These are phyloP conservation scores for Pteropus alecto DNA, from an alignment of 2,113 vertebrate genomes.

Conservation along the genomic window DNA sequence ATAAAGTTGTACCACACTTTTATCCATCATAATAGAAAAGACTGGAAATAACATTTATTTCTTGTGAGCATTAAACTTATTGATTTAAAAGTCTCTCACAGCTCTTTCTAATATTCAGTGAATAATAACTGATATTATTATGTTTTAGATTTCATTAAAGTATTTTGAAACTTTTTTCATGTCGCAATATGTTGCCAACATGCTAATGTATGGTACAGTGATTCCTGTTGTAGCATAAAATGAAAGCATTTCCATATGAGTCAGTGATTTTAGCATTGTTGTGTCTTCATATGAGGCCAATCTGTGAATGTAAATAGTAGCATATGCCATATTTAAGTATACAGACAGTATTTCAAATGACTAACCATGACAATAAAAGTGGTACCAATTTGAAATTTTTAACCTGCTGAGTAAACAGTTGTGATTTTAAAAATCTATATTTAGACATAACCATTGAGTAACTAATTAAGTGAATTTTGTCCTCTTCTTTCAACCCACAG, in stretches of 20 bases:
- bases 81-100: conserved; percentile 57
- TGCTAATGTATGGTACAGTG: conserved; percentile 29
- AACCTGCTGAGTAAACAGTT: conserved; percentile 63
- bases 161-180: conserved; percentile 25
- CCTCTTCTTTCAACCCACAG: conserved; percentile 25
- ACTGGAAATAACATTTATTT: neutral
- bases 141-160: conserved; percentile 58
- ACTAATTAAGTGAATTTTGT: conserved; percentile 57
- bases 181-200: conserved; percentile 51
- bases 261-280: conserved; percentile 64
- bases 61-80: conserved; percentile 30
- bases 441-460: conserved; percentile 38
- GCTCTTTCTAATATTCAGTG: conserved; percentile 21
- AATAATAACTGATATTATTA: conserved; percentile 62
- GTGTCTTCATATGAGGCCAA: conserved; percentile 65
- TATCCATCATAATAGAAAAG: neutral
- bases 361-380: conserved; percentile 67
- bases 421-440: conserved; percentile 49
- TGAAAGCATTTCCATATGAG: conserved; percentile 72
- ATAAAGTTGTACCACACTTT: neutral
- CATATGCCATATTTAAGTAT: conserved; percentile 70
- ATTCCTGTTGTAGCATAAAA: conserved; percentile 70
- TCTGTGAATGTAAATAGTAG: conserved; percentile 75
- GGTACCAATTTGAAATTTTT: conserved; percentile 69
- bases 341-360: conserved; percentile 68